A percentile compares a stretch with the other conserved stretches of the same genome.
Evolutionary conservation across 2,113 vertebrate genomes (phyloP).

Genomic region (Gymnogyps californianus): DNA sequence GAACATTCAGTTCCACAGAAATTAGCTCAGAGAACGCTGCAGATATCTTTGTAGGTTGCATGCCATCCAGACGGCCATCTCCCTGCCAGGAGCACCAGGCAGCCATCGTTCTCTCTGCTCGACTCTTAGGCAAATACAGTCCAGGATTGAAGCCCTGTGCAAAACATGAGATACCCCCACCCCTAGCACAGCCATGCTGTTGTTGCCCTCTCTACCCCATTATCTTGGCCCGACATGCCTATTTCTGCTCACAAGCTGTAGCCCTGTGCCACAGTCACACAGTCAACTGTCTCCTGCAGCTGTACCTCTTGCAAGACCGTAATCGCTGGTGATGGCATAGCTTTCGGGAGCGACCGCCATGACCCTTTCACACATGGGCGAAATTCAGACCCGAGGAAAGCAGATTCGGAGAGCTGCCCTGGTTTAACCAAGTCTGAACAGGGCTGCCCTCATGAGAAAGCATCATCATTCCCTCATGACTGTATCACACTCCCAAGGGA

Average conservation of each 20-base stretch:
- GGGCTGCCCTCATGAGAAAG: neutral
- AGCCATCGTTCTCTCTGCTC: neutral
- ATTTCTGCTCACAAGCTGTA: neutral
- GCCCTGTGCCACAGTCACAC: neutral
- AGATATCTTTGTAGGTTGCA: neutral
- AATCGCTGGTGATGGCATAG: neutral
- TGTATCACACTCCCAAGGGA: accelerated
- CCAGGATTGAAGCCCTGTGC: neutral
- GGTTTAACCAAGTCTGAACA: neutral
- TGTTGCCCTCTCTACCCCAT: neutral
- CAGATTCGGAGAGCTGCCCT: neutral
- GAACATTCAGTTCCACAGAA: neutral
- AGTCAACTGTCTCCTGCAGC: neutral
- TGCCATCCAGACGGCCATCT: neutral
- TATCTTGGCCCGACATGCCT: neutral
- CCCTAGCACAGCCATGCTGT: neutral
- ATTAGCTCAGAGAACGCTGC: neutral
- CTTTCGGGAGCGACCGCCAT: neutral
- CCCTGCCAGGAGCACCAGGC: accelerated
- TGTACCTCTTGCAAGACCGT: neutral
- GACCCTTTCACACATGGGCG: neutral
- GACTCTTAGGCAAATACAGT: neutral
- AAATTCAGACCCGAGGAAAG: neutral
- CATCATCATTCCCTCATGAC: neutral
- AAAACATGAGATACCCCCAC: neutral